Conservation (phyloP, 2,797 vertebrate genomes). For the Alauda arvensis region DNA sequence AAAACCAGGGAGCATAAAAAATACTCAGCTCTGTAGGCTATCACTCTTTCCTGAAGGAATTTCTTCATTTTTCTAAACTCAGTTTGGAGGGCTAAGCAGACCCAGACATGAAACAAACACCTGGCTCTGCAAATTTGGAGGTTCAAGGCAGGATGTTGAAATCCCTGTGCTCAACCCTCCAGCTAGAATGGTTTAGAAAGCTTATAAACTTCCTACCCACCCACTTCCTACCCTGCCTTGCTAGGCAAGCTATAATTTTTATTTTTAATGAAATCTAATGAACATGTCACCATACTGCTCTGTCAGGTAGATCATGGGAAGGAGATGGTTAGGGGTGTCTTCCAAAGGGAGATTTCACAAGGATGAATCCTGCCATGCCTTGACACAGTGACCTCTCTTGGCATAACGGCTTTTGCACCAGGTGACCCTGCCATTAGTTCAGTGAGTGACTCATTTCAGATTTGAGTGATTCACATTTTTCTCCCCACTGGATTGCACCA, state of each 20-base stretch:
- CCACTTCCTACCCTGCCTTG: conserved; percentile 21
- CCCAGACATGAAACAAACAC: background rate
- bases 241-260: conserved; percentile 18
- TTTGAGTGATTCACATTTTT: background rate
- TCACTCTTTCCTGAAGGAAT: background rate
- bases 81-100: background rate
- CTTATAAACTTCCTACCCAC: conserved; percentile 15
- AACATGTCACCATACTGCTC: background rate
- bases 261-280: conserved; percentile 13
- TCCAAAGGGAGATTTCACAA: conserved; percentile 7
- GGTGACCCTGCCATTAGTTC: background rate
- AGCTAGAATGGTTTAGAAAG: conserved; percentile 8
- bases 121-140: background rate
- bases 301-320: background rate
- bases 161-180: background rate
- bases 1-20: background rate
- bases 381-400: conserved; percentile 13
- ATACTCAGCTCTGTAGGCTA: background rate
- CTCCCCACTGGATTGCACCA: background rate
- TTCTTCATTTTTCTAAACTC: background rate
- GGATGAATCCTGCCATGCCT: background rate
- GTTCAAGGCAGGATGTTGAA: conserved; percentile 1
- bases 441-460: conserved; percentile 1
- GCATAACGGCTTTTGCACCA: background rate
- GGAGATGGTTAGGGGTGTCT: background rate